A percentile compares a stretch with the other conserved stretches of the same genome.
Evolutionary conservation across 2,113 vertebrate genomes (phyloP).

Genomic region (Epinephelus moara): DNA sequence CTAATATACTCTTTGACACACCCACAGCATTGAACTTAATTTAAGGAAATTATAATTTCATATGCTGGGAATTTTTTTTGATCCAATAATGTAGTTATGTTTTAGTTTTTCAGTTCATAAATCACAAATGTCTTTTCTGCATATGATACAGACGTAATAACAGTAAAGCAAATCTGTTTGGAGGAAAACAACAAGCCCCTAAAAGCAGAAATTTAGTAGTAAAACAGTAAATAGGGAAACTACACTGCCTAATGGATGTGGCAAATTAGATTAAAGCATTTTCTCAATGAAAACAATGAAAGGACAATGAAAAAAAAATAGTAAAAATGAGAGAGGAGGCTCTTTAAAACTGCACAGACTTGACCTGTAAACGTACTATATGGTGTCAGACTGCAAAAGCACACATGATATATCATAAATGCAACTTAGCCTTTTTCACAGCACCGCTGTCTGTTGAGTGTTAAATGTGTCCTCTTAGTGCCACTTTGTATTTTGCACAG

Average conservation of each 20-base stretch:
- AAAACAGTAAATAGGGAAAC: neutral
- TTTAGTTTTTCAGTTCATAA: neutral
- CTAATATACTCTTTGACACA: neutral
- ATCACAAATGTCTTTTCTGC: neutral
- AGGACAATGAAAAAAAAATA: neutral
- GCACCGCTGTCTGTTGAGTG: neutral
- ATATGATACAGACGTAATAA: neutral
- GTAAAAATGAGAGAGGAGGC: neutral
- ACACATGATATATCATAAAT: neutral
- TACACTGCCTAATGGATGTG: neutral
- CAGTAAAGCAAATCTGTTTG: too few relatives aligned
- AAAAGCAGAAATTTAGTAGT: neutral
- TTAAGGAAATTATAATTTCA: neutral
- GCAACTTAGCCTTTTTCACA: neutral
- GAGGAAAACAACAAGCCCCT: neutral
- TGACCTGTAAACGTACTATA: neutral
- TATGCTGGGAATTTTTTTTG: neutral
- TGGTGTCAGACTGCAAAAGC: neutral
- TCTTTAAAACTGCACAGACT: neutral
- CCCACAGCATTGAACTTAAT: neutral
- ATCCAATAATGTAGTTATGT: neutral
- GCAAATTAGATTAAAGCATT: neutral
- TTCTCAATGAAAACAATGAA: neutral
- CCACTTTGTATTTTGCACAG: conserved; percentile 29
- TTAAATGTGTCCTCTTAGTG: conserved; percentile 24